Evolutionary conservation across 2,797 vertebrate species (phyloP).

Genomic region (Ctenopoma kingsleyae): DNA sequence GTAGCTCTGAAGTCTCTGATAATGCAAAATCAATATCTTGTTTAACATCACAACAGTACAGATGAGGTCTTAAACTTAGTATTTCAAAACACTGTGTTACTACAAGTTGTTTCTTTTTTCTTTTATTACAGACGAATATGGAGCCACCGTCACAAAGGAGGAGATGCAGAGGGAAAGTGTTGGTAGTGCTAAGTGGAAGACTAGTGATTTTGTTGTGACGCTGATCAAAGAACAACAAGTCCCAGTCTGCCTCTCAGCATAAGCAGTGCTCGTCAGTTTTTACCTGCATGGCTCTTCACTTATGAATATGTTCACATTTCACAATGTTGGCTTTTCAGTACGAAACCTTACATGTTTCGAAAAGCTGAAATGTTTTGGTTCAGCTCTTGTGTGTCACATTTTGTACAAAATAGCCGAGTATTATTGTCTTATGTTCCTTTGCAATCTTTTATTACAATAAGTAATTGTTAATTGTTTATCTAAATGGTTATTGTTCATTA

Average conservation of each 20-base stretch:
- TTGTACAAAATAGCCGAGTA: slow-evolving; percentile 4
- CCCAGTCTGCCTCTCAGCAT: slow-evolving; percentile 85
- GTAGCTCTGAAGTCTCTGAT: slow-evolving; percentile 16
- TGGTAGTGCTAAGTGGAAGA: slow-evolving; percentile 83
- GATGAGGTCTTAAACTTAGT: not conserved
- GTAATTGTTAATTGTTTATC: slow-evolving; percentile 10
- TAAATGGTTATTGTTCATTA: slow-evolving; percentile 17
- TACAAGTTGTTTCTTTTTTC: slow-evolving; percentile 39
- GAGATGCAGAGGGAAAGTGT: slow-evolving; percentile 40
- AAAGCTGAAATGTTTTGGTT: slow-evolving; percentile 40
- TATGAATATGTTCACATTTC: slow-evolving; percentile 15
- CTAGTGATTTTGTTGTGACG: slow-evolving; percentile 87
- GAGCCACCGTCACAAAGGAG: slow-evolving; percentile 13
- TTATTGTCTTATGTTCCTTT: slow-evolving; percentile 15
- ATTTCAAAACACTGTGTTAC: slow-evolving; percentile 13
- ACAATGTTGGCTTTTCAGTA: slow-evolving; percentile 22
- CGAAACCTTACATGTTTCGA: slow-evolving; percentile 14
- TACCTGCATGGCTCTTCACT: slow-evolving; percentile 27
- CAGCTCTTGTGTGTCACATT: not conserved
- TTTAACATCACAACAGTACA: not conserved
- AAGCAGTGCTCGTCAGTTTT: slow-evolving; percentile 60
- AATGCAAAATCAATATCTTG: slow-evolving; percentile 19
- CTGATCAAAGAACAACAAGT: slow-evolving; percentile 84
- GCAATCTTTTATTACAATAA: not conserved
- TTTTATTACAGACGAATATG: slow-evolving; percentile 53